Evolutionary conservation across 2,113 vertebrate species (phyloP).

Genomic region (Chitala chitala): DNA sequence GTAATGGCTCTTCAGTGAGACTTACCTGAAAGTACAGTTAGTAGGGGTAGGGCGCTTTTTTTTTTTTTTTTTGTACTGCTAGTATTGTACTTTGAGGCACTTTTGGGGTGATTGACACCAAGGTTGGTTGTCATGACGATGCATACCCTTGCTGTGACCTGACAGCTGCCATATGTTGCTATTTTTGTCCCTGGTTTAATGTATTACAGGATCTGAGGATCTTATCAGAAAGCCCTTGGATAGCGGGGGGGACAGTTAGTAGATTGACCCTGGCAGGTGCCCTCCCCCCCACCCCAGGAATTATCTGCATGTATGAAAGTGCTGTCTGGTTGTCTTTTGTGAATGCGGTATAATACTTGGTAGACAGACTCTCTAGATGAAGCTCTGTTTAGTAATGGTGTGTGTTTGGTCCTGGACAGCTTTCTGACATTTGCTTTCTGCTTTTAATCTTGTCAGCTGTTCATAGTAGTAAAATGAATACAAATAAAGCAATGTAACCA

Average conservation of each 20-base stretch:
- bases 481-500: no score
- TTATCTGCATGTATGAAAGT: constrained; percentile 32
- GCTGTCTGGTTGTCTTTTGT: constrained; percentile 9
- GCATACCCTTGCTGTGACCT: constrained; percentile 17
- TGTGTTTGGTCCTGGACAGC: background rate
- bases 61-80: background rate
- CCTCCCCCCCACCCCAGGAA: constrained; percentile 14
- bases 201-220: constrained; percentile 15
- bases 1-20: background rate
- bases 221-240: constrained; percentile 26
- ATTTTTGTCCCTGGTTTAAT: constrained; percentile 45
- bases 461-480: no score
- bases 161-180: constrained; percentile 21
- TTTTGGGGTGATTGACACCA: background rate
- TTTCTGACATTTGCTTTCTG: background rate
- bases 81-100: background rate
- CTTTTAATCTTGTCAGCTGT: no score
- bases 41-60: background rate
- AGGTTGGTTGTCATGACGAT: background rate
- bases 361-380: background rate
- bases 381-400: background rate
- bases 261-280: constrained; percentile 24
- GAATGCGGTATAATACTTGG: background rate
- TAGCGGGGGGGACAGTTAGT: no score
- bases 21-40: background rate